These are phyloP conservation scores for Pseudotriccus pelzelni DNA, from an alignment of 2,797 vertebrate species.

Conservation along the genomic window DNA sequence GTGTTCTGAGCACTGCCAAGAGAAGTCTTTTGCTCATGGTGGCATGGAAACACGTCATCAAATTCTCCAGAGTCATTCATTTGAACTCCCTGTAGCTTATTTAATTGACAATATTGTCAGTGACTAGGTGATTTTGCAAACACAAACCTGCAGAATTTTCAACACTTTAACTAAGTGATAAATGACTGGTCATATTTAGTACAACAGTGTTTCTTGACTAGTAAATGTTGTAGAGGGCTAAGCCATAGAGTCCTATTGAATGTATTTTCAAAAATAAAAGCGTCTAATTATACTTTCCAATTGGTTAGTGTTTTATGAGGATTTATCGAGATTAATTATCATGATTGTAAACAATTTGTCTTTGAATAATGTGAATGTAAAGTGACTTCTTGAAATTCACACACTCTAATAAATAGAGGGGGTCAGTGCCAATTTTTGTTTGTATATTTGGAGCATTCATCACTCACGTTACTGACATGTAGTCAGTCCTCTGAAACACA, in stretches of 20 bases:
- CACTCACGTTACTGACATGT: conserved; percentile 45
- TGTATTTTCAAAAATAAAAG: background rate
- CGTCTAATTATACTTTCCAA: conserved; percentile 21
- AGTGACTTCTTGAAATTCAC: conserved; percentile 41
- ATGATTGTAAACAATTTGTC: conserved; percentile 49
- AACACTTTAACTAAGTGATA: background rate
- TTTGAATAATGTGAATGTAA: background rate
- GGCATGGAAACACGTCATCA: background rate
- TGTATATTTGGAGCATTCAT: conserved; percentile 33
- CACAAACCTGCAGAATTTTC: background rate
- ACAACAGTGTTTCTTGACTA: background rate
- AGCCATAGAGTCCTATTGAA: background rate
- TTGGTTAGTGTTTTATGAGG: conserved; percentile 1
- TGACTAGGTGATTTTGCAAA: background rate
- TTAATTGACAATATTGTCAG: background rate
- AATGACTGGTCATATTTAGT: background rate
- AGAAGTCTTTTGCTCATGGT: background rate
- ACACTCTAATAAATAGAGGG: conserved; percentile 8
- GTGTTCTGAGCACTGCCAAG: background rate
- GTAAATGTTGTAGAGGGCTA: background rate
- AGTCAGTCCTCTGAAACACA: conserved; percentile 67
- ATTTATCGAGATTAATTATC: conserved; percentile 45
- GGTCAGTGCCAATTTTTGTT: conserved; percentile 29
- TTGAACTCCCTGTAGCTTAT: background rate
- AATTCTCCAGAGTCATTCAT: background rate